Evolutionary conservation across 2,113 vertebrate genomes (phyloP).

Genomic region (Podarcis muralis): DNA sequence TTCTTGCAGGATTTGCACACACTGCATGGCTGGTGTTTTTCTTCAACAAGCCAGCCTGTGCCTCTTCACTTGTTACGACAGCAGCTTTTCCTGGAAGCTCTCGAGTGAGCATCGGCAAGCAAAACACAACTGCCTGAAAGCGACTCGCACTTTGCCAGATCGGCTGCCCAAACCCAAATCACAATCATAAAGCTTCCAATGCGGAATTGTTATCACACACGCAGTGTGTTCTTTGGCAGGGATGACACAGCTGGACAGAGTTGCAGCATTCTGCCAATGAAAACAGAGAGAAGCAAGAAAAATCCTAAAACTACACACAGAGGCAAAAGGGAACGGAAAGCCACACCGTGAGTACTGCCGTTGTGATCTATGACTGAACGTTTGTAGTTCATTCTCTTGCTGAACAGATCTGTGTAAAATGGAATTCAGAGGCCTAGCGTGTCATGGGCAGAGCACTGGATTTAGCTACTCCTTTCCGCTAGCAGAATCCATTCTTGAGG

Average conservation of each 20-base stretch:
- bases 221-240: slow-evolving; percentile 5
- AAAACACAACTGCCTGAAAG: slow-evolving; percentile 14
- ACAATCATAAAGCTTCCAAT: background rate
- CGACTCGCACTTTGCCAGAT: background rate
- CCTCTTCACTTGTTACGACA: slow-evolving; percentile 39
- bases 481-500: too few relatives aligned
- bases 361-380: background rate
- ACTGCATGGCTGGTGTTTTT: slow-evolving; percentile 22
- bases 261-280: slow-evolving; percentile 21
- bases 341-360: background rate
- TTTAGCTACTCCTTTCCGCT: too few relatives aligned
- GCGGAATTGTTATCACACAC: background rate
- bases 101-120: slow-evolving; percentile 14
- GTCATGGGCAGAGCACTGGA: background rate
- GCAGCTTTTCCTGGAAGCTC: slow-evolving; percentile 16
- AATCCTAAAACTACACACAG: background rate
- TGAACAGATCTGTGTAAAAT: background rate
- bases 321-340: background rate
- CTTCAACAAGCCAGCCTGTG: slow-evolving; percentile 22
- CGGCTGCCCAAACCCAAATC: background rate
- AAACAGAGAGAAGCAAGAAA: slow-evolving; percentile 13
- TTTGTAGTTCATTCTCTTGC: background rate
- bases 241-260: slow-evolving; percentile 16
- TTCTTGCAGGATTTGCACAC: slow-evolving; percentile 26
- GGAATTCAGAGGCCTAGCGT: background rate